Base-by-base conservation (phyloP, 2,797 vertebrate species). In the Coregonus suidteri region DNA sequence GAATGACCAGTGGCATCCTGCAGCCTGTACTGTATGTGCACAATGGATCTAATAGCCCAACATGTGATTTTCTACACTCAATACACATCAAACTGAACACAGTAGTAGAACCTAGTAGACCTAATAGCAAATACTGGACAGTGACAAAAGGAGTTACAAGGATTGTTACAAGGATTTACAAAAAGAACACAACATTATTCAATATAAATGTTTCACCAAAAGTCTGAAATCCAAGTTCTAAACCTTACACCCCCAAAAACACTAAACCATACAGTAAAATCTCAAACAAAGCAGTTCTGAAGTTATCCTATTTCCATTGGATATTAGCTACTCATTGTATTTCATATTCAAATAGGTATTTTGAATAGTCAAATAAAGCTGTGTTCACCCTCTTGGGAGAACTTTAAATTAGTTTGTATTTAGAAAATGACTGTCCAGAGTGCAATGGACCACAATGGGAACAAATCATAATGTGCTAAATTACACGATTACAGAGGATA, bases 361-460 rank as follows among this genome's bases (percentile, higher is more conserved):
- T 86, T 90, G 84, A 91, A 90, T 92, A 93, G 91, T 91, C 88
- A 91, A 93, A 89, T 79, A 77, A 80, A 83, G 79, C 84, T 80
- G 78, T 56, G 74, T 80, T 84, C 54, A 79, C 71, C 77, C 71
- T 84, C 81, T 83, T 77, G 51, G 84, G 84, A 85, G 83, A 90
- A 90, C 86, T 88, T 92, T 80, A 77, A 77, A 85, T 81, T 79
- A 75, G 79, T 87, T 72, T 77, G 77, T 30, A 85, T 85, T 86
- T 84, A 85, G 66, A 78, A 69, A 75, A 81, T 77, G 77, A 91
- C 90, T 68, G 74, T 6, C 16, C 74, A 84, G 87, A 92, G 90
- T 90, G 89, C 84, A 86, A 77, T 77, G 85, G 74, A 80, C 62
- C 84, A 91, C 86, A 92, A 93, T 88, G 87, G 88, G 80, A 87